Percentiles rank a stretch among this genome's conserved stretches.
These are phyloP conservation scores for Rhagonycha lutea DNA, from an alignment of 2,888 invertebrate genomes.

Conservation along the genomic window DNA sequence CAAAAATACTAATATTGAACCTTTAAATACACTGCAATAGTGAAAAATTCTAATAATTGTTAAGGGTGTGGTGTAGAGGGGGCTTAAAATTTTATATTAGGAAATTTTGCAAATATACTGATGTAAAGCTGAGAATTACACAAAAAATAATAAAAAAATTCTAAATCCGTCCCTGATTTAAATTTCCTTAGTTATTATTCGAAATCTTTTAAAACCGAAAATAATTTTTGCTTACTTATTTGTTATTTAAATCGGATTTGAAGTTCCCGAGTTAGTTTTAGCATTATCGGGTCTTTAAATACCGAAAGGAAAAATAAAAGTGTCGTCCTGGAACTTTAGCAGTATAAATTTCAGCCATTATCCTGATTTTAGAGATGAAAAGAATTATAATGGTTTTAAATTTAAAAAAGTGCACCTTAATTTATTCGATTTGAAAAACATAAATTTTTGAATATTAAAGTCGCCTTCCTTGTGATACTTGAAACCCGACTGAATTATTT, in stretches of 20 bases:
- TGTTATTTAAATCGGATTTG: neutral
- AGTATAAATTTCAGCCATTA: constrained; percentile 1
- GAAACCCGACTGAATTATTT: neutral
- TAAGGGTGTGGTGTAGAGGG: too few relatives aligned
- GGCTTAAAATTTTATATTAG: too few relatives aligned
- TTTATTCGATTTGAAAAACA: neutral
- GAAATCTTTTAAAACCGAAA: neutral
- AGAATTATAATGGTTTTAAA: neutral
- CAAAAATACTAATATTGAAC: too few relatives aligned
- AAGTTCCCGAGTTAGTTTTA: neutral
- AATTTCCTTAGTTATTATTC: too few relatives aligned
- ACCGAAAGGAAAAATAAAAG: neutral
- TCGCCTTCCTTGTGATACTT: neutral
- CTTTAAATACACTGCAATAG: too few relatives aligned
- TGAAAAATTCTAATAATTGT: too few relatives aligned
- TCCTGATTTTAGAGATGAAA: neutral
- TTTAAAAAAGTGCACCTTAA: neutral
- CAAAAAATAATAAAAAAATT: too few relatives aligned
- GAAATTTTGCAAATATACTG: too few relatives aligned
- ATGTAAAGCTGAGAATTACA: too few relatives aligned
- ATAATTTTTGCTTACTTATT: neutral
- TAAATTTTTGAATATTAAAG: neutral
- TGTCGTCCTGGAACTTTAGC: neutral
- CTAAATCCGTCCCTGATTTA: too few relatives aligned
- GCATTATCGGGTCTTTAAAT: neutral